Percentiles rank a stretch among this genome's conserved stretches.
These are phyloP conservation scores for Erebia palarica DNA, from an alignment of 2,888 invertebrate genomes.

Conservation along the genomic window DNA sequence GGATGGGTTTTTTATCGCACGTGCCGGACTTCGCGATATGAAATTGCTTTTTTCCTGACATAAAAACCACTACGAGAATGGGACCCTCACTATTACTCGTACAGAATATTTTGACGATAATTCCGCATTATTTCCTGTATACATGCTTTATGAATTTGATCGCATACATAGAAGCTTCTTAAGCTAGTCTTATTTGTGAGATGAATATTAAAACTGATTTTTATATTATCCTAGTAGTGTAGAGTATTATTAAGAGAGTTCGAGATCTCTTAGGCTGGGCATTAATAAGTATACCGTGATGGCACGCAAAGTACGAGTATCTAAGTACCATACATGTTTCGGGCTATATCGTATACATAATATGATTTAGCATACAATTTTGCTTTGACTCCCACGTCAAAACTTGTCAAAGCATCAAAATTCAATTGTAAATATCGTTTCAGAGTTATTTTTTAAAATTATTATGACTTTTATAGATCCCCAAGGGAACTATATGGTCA, in stretches of 20 bases:
- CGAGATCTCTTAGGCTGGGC: too few species aligned
- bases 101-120: background rate
- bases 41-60: constrained; percentile 17
- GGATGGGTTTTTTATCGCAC: constrained; percentile 25
- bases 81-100: background rate
- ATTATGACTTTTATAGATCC: too few species aligned
- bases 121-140: background rate
- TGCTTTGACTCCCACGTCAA: too few species aligned
- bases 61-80: background rate
- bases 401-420: too few species aligned
- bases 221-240: too few species aligned
- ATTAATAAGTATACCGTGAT: background rate
- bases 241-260: too few species aligned
- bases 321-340: background rate
- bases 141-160: background rate
- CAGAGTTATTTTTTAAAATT: too few species aligned
- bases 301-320: background rate
- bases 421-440: too few species aligned
- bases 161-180: background rate
- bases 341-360: too few species aligned
- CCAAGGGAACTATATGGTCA: too few species aligned
- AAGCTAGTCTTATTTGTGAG: background rate
- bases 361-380: too few species aligned
- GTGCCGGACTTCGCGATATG: constrained; percentile 26
- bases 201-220: background rate